These are phyloP conservation scores for Scalopus aquaticus DNA, from an alignment of 2,113 vertebrate species.

Conservation along the genomic window DNA sequence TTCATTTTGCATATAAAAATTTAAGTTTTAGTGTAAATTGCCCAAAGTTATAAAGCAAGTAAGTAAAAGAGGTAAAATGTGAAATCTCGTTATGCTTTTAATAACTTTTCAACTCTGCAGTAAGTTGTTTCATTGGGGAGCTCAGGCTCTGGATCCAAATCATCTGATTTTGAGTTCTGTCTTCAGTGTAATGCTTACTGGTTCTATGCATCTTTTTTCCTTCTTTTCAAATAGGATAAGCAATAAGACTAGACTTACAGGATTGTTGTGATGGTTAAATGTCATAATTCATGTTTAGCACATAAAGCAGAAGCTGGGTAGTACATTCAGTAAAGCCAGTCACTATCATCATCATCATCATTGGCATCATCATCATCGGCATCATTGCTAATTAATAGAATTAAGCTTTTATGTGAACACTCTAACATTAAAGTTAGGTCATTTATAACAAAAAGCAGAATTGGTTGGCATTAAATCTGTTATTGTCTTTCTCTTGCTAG, in stretches of 20 bases:
- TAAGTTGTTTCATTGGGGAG: neutral
- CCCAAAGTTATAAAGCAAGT: neutral
- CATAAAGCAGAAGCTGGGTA: neutral
- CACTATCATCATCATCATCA: neutral
- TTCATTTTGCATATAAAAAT: neutral
- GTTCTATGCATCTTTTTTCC: neutral
- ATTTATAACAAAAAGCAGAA: neutral
- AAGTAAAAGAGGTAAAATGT: neutral
- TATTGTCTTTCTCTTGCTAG: slow-evolving; percentile 40
- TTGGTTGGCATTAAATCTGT: neutral
- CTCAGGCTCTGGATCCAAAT: neutral
- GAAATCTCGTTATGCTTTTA: neutral
- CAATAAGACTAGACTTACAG: neutral
- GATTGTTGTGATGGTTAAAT: neutral
- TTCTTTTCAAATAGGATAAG: neutral
- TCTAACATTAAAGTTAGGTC: neutral
- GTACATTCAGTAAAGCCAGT: neutral
- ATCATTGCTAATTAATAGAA: neutral
- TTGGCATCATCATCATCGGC: neutral
- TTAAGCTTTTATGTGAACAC: neutral
- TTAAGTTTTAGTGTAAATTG: neutral
- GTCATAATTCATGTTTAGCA: neutral
- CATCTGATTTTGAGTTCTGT: neutral
- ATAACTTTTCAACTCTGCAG: neutral
- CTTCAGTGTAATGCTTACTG: neutral